Conservation (phyloP, 2,797 vertebrate genomes). For the Huso huso region DNA sequence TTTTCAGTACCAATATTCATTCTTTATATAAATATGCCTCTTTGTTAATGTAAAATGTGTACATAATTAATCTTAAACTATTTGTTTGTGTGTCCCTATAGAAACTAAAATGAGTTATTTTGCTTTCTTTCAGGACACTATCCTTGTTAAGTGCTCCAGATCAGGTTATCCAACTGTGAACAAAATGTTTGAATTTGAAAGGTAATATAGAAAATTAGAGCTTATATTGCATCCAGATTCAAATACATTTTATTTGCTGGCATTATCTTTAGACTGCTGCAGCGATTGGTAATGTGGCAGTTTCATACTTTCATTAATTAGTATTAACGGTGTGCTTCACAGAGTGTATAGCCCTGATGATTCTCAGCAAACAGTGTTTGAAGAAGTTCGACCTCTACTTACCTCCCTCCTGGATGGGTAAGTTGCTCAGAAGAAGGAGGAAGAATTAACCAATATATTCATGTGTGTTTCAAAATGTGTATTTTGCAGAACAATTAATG, state of each 20-base stretch:
- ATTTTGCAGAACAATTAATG: not conserved
- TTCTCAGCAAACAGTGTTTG: conserved; percentile 64
- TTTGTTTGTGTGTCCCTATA: not conserved
- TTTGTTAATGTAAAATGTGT: no score
- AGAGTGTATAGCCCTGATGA: conserved; percentile 67
- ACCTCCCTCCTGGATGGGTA: conserved; percentile 75
- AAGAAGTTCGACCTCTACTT: conserved; percentile 67
- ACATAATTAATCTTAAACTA: not conserved
- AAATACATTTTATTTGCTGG: no score
- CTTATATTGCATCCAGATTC: not conserved
- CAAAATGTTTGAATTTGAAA: conserved; percentile 76
- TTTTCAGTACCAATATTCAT: no score
- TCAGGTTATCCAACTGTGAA: conserved; percentile 49
- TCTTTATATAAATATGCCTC: no score
- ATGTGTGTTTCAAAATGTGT: not conserved
- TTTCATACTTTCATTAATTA: not conserved
- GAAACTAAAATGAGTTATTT: not conserved
- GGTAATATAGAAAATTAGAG: conserved; percentile 42
- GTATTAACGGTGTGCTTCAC: conserved; percentile 12
- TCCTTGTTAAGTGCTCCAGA: conserved; percentile 61
- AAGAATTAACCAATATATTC: not conserved
- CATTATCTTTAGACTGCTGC: no score
- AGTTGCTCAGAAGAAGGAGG: conserved; percentile 28
- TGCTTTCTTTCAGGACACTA: conserved; percentile 58
- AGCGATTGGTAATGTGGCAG: not conserved